These are phyloP conservation scores for Orchesellides sinensis DNA, from an alignment of 2,888 invertebrate genomes.

Conservation along the genomic window DNA sequence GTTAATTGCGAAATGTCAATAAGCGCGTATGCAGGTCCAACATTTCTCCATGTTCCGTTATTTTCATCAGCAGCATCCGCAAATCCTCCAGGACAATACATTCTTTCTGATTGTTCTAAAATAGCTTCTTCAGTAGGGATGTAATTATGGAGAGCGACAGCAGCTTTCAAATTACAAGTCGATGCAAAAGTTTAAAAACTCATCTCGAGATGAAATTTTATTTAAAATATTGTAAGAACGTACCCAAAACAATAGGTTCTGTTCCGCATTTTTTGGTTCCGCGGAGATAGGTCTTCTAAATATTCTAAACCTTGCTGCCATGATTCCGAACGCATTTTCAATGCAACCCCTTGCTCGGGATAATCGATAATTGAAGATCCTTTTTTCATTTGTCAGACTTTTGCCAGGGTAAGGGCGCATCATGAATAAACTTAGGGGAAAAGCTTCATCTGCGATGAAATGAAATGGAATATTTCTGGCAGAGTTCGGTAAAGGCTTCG, in stretches of 20 bases:
- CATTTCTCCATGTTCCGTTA: background rate
- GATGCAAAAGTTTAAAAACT: no score
- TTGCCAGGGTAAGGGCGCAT: slow-evolving; percentile 65
- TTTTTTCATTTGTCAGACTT: background rate
- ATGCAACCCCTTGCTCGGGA: slow-evolving; percentile 62
- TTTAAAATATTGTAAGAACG: no score
- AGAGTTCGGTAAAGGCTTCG: no score
- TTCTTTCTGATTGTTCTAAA: no score
- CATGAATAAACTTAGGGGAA: slow-evolving; percentile 51
- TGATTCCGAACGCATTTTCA: slow-evolving; percentile 69
- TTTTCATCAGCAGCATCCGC: background rate
- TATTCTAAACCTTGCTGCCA: slow-evolving; percentile 49
- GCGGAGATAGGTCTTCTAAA: slow-evolving; percentile 44
- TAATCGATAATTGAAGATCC: slow-evolving; percentile 67
- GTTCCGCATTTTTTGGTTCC: slow-evolving; percentile 22
- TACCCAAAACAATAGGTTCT: no score
- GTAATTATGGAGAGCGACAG: no score
- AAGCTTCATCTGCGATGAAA: slow-evolving; percentile 66
- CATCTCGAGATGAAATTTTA: no score
- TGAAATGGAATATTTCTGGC: no score
- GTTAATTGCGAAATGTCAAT: background rate
- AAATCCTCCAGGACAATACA: background rate
- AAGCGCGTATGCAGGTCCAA: background rate
- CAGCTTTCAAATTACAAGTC: no score
- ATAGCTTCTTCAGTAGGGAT: no score